These are phyloP conservation scores for Psylliodes chrysocephalus DNA, from an alignment of 2,888 invertebrate species.

Conservation along the genomic window DNA sequence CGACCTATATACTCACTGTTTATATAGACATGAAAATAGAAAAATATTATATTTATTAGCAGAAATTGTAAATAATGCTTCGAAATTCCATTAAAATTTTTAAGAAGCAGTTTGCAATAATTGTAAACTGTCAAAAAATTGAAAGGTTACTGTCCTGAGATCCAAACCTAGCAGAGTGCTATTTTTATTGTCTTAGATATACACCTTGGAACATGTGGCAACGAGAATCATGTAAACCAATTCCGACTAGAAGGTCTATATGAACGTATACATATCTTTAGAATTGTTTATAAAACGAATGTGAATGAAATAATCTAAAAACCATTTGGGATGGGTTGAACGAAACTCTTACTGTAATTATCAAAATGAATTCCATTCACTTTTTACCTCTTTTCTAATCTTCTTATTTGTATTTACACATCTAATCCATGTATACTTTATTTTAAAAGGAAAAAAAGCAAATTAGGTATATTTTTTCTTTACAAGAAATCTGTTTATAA, in stretches of 20 bases:
- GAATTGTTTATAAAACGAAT: slow-evolving; percentile 21
- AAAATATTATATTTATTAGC: too few species aligned
- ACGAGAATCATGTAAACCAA: slow-evolving; percentile 18
- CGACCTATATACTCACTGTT: too few species aligned
- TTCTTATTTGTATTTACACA: not conserved
- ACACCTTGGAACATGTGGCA: slow-evolving; percentile 23
- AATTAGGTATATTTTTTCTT: too few species aligned
- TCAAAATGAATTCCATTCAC: not conserved
- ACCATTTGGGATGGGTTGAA: not conserved
- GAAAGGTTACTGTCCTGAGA: too few species aligned
- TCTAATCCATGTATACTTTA: too few species aligned
- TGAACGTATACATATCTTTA: slow-evolving; percentile 4
- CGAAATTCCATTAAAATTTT: too few species aligned
- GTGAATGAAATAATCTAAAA: slow-evolving; percentile 10
- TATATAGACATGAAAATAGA: too few species aligned
- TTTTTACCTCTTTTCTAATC: not conserved
- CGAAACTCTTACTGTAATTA: not conserved
- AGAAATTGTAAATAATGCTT: too few species aligned
- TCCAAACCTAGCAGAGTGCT: not conserved
- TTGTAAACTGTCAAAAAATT: too few species aligned
- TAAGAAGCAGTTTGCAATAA: too few species aligned
- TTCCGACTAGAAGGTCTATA: not conserved
- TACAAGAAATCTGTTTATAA: too few species aligned
- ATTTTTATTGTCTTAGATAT: slow-evolving; percentile 22
- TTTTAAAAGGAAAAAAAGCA: too few species aligned